Evolutionary conservation across 2,888 invertebrate genomes (phyloP).

Genomic region (Mesoligia furuncula): DNA sequence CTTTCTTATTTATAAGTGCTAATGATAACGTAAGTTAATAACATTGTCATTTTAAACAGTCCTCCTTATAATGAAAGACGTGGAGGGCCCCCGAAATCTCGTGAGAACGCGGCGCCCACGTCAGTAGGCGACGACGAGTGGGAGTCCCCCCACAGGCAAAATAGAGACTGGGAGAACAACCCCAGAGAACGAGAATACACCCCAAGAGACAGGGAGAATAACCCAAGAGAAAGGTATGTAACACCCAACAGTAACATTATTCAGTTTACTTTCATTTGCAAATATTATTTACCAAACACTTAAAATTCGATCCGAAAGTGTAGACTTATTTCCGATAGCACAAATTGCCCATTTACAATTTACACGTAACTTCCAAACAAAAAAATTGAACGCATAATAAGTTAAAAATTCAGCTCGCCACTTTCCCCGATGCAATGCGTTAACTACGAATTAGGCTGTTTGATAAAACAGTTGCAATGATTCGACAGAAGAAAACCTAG

Average conservation of each 20-base stretch:
- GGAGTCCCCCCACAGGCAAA: slow-evolving; percentile 63
- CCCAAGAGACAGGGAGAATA: slow-evolving; percentile 49
- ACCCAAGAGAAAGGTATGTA: slow-evolving; percentile 61
- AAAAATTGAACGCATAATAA: slow-evolving; percentile 52
- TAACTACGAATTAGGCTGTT: slow-evolving; percentile 59
- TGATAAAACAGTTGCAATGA: slow-evolving; percentile 69
- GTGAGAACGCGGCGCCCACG: slow-evolving; percentile 71
- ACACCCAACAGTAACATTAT: not conserved
- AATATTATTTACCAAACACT: slow-evolving; percentile 36
- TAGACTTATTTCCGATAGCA: slow-evolving; percentile 47
- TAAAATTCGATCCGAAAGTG: slow-evolving; percentile 35
- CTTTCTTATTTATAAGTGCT: not conserved
- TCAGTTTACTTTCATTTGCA: slow-evolving; percentile 40
- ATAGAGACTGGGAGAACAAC: slow-evolving; percentile 57
- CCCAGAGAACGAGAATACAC: slow-evolving; percentile 53
- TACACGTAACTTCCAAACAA: slow-evolving; percentile 51
- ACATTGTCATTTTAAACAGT: slow-evolving; percentile 24
- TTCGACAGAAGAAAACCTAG: slow-evolving; percentile 88
- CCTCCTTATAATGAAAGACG: slow-evolving; percentile 70
- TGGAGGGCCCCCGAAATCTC: slow-evolving; percentile 76
- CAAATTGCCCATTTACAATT: slow-evolving; percentile 43
- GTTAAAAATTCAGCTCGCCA: slow-evolving; percentile 48
- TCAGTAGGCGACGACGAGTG: slow-evolving; percentile 61
- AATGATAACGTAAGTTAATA: not conserved
- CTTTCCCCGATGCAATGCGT: slow-evolving; percentile 61